Conservation (phyloP, 2,888 invertebrate species). For the Brassicogethes aeneus region DNA sequence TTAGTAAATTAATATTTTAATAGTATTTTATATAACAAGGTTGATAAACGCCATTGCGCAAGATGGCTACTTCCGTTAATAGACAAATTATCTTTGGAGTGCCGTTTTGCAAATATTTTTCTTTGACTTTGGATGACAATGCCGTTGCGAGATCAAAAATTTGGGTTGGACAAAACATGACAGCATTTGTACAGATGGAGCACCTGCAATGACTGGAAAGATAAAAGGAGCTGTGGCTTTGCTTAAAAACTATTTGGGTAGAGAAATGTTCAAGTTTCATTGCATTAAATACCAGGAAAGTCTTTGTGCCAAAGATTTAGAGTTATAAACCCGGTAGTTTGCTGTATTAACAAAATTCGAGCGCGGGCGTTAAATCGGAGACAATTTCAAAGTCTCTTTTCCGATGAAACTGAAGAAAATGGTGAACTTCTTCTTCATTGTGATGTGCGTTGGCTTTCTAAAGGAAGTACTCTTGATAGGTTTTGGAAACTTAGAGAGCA, state of each 20-base stretch:
- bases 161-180: no score
- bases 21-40: no score
- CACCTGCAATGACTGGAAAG: not conserved
- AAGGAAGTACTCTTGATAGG: slow-evolving; percentile 2
- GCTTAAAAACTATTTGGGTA: slow-evolving; percentile 4
- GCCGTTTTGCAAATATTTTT: no score
- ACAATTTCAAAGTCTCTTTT: slow-evolving; percentile 1
- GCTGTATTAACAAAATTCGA: slow-evolving; percentile 1
- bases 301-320: slow-evolving; percentile 2
- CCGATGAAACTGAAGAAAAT: not conserved
- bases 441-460: slow-evolving; percentile 3
- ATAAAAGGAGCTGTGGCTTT: slow-evolving; percentile 3
- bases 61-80: no score
- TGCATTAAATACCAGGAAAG: slow-evolving; percentile 4
- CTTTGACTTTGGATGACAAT: no score
- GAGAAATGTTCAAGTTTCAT: slow-evolving; percentile 5
- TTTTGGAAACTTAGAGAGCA: not conserved
- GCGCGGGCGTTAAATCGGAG: not conserved
- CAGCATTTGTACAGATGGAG: slow-evolving; percentile 2
- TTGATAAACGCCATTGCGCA: no score
- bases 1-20: no score
- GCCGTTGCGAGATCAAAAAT: no score
- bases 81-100: no score
- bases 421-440: no score
- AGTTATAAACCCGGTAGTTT: slow-evolving; percentile 1